A percentile compares a stretch with the other conserved stretches of the same genome.
These are phyloP conservation scores for Fulmarus glacialis DNA, from an alignment of 2,113 vertebrate species.

Conservation along the genomic window DNA sequence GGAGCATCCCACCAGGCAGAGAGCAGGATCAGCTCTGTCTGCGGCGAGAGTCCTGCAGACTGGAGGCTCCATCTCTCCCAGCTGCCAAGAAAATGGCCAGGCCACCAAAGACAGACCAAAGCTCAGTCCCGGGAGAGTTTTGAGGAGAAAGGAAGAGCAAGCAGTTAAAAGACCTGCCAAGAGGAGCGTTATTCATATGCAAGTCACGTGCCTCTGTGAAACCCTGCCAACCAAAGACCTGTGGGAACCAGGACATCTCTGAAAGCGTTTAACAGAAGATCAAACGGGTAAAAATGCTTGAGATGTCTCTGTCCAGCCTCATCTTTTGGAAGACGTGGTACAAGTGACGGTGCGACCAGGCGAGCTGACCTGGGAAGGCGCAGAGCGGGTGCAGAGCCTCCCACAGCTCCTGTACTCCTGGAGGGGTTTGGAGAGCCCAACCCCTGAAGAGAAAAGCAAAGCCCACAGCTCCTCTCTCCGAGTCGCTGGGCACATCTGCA, in stretches of 20 bases:
- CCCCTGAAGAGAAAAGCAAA: neutral
- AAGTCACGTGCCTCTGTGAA: neutral
- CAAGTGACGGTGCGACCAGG: neutral
- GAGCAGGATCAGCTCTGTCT: neutral
- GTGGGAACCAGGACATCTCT: neutral
- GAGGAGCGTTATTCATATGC: neutral
- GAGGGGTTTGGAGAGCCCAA: neutral
- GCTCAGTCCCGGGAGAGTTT: neutral
- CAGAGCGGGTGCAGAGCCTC: neutral
- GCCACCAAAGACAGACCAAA: neutral
- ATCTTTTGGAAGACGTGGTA: neutral
- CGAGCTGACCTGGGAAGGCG: neutral
- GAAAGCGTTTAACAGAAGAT: neutral
- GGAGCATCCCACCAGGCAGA: neutral
- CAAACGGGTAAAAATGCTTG: neutral
- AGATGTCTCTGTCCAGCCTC: neutral
- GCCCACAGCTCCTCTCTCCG: neutral
- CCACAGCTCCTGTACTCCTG: neutral
- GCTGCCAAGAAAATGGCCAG: neutral
- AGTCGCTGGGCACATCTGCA: neutral
- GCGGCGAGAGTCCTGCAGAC: neutral
- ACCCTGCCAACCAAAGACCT: neutral
- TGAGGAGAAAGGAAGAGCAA: neutral
- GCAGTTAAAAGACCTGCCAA: neutral
- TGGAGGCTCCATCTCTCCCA: neutral